phyloP scores from a whole-genome alignment of 30 jellyfish, hydroid and myxozoan species.

The Catostylus mosaicus region DNA sequence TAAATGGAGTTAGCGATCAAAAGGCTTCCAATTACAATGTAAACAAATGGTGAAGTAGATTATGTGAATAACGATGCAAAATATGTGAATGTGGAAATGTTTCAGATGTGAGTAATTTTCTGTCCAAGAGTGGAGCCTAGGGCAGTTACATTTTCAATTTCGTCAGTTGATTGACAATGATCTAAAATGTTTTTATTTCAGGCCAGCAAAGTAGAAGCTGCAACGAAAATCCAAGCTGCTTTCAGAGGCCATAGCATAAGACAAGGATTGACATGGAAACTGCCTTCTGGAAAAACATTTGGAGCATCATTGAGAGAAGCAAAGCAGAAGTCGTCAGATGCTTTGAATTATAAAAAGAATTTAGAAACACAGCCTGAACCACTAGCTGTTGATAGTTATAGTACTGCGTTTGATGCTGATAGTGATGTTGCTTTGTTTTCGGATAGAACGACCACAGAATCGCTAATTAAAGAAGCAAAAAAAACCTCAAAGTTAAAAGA shows the following conservation, averaged over 20 bases:
- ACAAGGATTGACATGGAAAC: conserved; percentile 71
- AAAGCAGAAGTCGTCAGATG: conserved; percentile 13
- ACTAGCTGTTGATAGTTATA: conserved; percentile 26
- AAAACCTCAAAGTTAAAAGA: conserved; percentile 8
- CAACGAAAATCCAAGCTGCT: conserved; percentile 86
- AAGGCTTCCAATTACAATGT: too few relatives aligned
- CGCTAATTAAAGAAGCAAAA: conserved; percentile 38
- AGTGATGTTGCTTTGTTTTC: conserved; percentile 34
- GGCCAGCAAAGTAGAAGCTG: conserved; percentile 85
- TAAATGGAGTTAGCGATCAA: too few relatives aligned
- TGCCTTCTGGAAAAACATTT: conserved; percentile 78
- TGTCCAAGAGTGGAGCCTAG: too few relatives aligned
- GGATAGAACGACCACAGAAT: conserved; percentile 50
- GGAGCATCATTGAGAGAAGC: conserved; percentile 67
- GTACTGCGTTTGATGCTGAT: conserved; percentile 48
- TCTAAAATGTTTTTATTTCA: conserved; percentile 33
- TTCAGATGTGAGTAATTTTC: too few relatives aligned
- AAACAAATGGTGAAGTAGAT: too few relatives aligned
- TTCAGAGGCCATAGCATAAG: conserved; percentile 88
- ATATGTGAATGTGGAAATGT: too few relatives aligned
- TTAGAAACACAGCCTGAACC: conserved; percentile 18
- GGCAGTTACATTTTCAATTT: too few relatives aligned
- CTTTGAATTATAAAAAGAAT: background rate
- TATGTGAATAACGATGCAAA: too few relatives aligned
- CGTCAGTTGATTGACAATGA: too few relatives aligned